Evolutionary conservation across 2,797 vertebrate species (phyloP).

Genomic region (Bradypus variegatus): DNA sequence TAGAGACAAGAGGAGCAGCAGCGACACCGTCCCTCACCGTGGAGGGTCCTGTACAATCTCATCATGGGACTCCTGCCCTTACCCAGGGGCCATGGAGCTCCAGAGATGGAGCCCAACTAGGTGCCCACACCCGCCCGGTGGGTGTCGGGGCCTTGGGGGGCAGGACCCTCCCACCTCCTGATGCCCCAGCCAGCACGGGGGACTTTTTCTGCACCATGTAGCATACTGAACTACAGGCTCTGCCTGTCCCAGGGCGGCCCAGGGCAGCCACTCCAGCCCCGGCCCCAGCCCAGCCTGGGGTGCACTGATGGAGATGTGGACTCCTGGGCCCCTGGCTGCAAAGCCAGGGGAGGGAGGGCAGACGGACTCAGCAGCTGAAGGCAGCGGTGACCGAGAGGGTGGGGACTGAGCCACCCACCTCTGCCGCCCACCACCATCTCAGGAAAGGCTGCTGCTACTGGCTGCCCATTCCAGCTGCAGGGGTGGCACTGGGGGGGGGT

Average conservation of each 20-base stretch:
- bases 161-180: constrained; percentile 59
- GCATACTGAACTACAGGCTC: constrained; percentile 53
- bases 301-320: constrained; percentile 36
- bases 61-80: constrained; percentile 71
- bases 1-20: constrained; percentile 62
- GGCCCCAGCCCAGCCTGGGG: constrained; percentile 33
- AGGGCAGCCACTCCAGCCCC: constrained; percentile 21
- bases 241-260: constrained; percentile 21
- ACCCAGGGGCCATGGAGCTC: constrained; percentile 58
- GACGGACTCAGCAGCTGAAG: constrained; percentile 43
- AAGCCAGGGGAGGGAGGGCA: constrained; percentile 48
- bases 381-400: constrained; percentile 47
- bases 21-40: constrained; percentile 55
- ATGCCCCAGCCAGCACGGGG: constrained; percentile 46
- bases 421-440: constrained; percentile 65
- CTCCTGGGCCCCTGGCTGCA: constrained; percentile 44
- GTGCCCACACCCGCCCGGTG: constrained; percentile 39
- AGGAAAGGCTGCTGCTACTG: constrained; percentile 67
- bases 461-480: constrained; percentile 62
- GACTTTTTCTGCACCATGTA: constrained; percentile 61
- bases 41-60: constrained; percentile 69
- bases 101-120: constrained; percentile 62
- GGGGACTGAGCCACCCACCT: constrained; percentile 52
- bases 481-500: constrained; percentile 36
- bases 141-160: constrained; percentile 53